Conservation (phyloP, 2,113 vertebrate genomes). For the Osmerus mordax region DNA sequence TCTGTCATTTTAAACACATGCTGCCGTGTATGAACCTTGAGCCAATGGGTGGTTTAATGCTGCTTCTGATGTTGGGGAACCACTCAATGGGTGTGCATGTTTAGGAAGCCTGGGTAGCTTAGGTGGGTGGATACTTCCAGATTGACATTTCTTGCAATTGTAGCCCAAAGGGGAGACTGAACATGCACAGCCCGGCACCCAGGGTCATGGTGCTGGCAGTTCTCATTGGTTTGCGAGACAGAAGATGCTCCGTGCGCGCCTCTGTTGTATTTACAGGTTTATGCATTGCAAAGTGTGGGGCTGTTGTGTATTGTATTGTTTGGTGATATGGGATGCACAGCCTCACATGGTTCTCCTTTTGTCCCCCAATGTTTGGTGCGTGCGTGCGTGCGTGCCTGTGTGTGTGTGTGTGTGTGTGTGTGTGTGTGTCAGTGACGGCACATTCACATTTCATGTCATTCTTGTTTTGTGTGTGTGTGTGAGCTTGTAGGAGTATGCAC, state of each 20-base stretch:
- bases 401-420: slow-evolving; percentile 12
- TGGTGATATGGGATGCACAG: slow-evolving; percentile 13
- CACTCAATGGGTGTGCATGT: too few species aligned
- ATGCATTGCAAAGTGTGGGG: neutral
- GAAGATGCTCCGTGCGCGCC: neutral
- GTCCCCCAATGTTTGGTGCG: slow-evolving; percentile 17
- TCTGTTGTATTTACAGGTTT: slow-evolving; percentile 6
- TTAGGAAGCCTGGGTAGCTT: too few species aligned
- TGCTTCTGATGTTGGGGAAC: too few species aligned
- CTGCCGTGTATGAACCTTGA: too few species aligned
- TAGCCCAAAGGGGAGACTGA: slow-evolving; percentile 12
- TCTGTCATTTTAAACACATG: too few species aligned
- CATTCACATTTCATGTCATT: slow-evolving; percentile 10
- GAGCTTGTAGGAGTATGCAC: slow-evolving; percentile 25
- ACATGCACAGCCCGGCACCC: neutral
- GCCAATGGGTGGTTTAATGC: too few species aligned
- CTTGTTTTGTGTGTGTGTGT: neutral
- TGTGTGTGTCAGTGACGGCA: neutral
- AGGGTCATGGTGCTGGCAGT: slow-evolving; percentile 14
- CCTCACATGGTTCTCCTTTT: slow-evolving; percentile 28
- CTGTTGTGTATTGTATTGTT: slow-evolving; percentile 1
- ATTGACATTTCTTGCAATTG: neutral
- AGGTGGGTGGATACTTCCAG: too few species aligned
- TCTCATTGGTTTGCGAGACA: neutral
- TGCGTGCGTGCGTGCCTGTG: too few species aligned